These are phyloP conservation scores for Parazoanthus atlanticus DNA, from an alignment of 92 coral and sea anemone genomes.

Conservation along the genomic window DNA sequence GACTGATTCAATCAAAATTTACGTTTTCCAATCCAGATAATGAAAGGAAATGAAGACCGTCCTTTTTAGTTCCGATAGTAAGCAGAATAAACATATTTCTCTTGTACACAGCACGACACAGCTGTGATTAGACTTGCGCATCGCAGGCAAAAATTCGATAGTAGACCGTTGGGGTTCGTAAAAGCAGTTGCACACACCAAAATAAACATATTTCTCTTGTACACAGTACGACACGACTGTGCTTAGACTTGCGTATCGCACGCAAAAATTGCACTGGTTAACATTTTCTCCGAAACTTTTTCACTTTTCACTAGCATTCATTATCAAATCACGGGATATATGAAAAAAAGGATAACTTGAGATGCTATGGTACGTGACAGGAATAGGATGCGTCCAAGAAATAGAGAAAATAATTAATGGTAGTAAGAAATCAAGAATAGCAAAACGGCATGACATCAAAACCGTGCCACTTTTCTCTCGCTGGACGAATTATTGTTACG, in stretches of 20 bases:
- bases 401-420: not conserved
- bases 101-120: not conserved
- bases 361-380: not conserved
- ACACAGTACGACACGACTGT: not conserved
- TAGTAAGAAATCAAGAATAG: not conserved
- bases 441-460: not conserved
- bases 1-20: too few relatives aligned
- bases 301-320: not conserved
- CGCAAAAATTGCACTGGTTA: not conserved
- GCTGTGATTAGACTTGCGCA: not conserved
- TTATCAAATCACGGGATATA: too few relatives aligned
- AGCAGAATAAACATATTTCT: not conserved
- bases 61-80: too few relatives aligned
- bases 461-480: not conserved
- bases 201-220: too few relatives aligned
- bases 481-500: too few relatives aligned
- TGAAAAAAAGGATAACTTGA: too few relatives aligned
- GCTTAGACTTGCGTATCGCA: not conserved
- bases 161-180: not conserved
- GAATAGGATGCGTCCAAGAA: not conserved
- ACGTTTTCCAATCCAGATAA: too few relatives aligned
- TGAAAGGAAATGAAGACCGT: not conserved
- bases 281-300: not conserved
- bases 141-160: not conserved
- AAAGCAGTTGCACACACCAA: not conserved